phyloP scores from a whole-genome alignment of 2,113 vertebrate species.

The Microcebus ravelobensis region DNA sequence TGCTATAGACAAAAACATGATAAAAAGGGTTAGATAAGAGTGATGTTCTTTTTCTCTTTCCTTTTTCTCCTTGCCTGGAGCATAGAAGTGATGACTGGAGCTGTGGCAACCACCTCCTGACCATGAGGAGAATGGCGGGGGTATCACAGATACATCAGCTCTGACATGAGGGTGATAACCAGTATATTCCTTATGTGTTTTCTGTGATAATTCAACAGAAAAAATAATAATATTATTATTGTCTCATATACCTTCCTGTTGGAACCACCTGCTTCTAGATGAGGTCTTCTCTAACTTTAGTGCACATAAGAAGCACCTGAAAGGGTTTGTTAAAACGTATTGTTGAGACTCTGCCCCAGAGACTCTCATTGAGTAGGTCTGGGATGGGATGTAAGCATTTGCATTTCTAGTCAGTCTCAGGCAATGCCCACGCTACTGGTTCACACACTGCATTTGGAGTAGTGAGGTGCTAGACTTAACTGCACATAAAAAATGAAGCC shows the following conservation, averaged over 20 bases:
- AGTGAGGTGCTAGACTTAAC: background rate
- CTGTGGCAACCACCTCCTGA: background rate
- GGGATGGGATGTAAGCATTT: background rate
- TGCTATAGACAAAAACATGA: background rate
- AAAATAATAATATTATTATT: no score
- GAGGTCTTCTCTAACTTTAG: background rate
- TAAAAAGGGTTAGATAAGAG: background rate
- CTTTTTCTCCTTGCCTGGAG: background rate
- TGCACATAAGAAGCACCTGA: background rate
- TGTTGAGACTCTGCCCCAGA: background rate
- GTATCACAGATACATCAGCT: background rate
- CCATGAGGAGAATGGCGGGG: background rate
- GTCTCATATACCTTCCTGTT: no score
- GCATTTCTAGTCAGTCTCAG: background rate
- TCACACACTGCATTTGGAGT: background rate
- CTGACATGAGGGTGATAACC: background rate
- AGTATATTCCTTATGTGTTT: no score
- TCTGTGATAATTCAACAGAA: no score
- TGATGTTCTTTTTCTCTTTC: background rate
- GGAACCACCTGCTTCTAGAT: background rate
- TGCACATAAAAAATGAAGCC: background rate
- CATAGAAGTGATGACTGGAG: background rate
- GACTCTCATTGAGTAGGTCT: background rate
- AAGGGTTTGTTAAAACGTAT: background rate
- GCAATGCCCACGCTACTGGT: no score